phyloP scores from a whole-genome alignment of 2,888 invertebrate genomes.

The Cerastis rubricosa region DNA sequence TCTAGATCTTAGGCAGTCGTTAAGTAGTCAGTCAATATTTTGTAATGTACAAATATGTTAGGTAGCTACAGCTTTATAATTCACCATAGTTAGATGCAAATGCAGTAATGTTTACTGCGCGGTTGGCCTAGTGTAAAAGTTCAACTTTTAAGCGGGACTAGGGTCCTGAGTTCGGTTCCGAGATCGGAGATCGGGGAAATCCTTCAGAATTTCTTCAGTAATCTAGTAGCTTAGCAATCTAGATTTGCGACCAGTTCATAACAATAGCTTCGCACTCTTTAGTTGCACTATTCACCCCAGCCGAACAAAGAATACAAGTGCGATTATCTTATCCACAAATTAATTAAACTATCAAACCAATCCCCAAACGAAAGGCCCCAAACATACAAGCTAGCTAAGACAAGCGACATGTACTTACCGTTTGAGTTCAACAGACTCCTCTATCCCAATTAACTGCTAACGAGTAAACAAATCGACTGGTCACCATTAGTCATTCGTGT shows the following conservation, averaged over 20 bases:
- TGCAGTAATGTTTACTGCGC: neutral
- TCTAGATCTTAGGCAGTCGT: no score
- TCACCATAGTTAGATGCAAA: neutral
- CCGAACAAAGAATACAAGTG: neutral
- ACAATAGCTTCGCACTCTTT: neutral
- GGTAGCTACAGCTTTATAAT: neutral
- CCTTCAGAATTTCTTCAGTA: neutral
- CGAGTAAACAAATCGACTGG: constrained; percentile 67
- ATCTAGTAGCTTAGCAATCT: neutral
- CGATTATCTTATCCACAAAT: neutral
- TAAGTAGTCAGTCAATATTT: no score
- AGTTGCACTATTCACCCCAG: neutral
- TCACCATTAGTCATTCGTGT: constrained; percentile 72
- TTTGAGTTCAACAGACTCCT: constrained; percentile 70
- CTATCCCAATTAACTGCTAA: constrained; percentile 72
- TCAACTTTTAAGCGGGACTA: neutral
- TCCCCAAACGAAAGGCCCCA: constrained; percentile 8
- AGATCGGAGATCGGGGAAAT: neutral
- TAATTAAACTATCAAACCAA: neutral
- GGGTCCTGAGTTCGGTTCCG: neutral
- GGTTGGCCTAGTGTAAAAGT: neutral
- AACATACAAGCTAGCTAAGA: constrained; percentile 39
- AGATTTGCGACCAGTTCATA: neutral
- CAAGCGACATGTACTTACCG: constrained; percentile 38
- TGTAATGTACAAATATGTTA: neutral